Percentiles rank a stretch among this genome's conserved stretches.
phyloP scores from a whole-genome alignment of 2,113 vertebrate species.

The Stercorarius parasiticus region DNA sequence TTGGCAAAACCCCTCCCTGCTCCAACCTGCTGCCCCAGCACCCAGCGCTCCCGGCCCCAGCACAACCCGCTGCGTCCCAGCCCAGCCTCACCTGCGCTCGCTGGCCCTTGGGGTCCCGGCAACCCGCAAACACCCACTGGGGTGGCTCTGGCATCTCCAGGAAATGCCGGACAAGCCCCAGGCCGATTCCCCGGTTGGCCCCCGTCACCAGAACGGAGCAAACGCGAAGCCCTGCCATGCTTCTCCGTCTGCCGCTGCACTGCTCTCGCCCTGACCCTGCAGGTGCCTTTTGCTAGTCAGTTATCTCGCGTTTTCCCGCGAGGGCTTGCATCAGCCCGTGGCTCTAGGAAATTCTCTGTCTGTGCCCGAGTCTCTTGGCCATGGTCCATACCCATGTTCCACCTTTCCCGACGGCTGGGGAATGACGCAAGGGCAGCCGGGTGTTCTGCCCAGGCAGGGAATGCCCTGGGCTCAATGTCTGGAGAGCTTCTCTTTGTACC shows the following conservation, averaged over 20 bases:
- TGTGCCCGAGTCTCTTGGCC: neutral
- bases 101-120: conserved; percentile 44
- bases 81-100: conserved; percentile 28
- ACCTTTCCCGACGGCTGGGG: neutral
- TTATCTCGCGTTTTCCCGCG: neutral
- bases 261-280: neutral
- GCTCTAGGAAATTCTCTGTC: neutral
- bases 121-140: conserved; percentile 35
- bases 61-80: neutral
- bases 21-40: neutral
- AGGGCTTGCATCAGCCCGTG: neutral
- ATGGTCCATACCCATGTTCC: neutral
- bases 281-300: neutral
- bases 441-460: neutral
- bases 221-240: neutral
- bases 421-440: neutral
- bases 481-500: neutral
- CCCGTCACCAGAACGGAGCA: conserved; percentile 45
- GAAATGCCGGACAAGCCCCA: conserved; percentile 25
- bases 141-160: neutral
- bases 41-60: accelerated
- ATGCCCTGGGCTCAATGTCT: neutral
- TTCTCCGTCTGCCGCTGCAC: neutral
- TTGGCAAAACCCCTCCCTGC: neutral
- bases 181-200: conserved; percentile 53